Base-by-base conservation (phyloP, 2,113 vertebrate species). In the Chrysochloris asiatica region DNA sequence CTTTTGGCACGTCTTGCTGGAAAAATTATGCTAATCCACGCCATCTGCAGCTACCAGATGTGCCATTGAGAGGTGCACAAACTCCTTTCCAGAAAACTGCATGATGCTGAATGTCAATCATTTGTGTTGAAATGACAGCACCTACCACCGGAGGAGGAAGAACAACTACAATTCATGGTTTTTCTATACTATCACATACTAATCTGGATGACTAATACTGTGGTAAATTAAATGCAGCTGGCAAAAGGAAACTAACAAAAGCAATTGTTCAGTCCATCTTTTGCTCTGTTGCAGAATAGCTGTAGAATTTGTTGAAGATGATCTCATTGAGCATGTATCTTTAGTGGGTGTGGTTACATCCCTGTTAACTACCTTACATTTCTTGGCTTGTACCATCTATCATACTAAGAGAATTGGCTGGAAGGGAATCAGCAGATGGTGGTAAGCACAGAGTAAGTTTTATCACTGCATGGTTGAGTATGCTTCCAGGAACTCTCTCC, bases 21-120 rank as follows among this genome's bases (percentile, higher is more conserved):
- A 93, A 94, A 94, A 92, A 91, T 91, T 93, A 94, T 92, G 90
- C 91, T 95, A 82, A 95, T 93, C 78, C 28, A 80, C 48, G 76
- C 95, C 96, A 96, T 96, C 95, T 97, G 96, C 89, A 96, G 80
- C 88, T 95, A 79, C 93, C 96, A 96, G 94, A 96, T 95, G 96
- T 97, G 95, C 89, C 90, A 91, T 93, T 82, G 81, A 90, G 91
- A 96, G 93, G 93, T 94, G 87, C 63, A 85, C 91, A 95, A 94
- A 83, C 85, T 93, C 92, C 88, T 95, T 93, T 95, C 86, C 87
- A 83, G 83, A 97, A 93, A 95, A 90, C 36, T 47, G 89, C 52
- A 95, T 92, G 59, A 72, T 88, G 92, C 50, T 26, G 65, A 90
- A 93, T 93, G 91, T 94, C 92, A 96, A 47, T 96, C 86, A 96